phyloP scores from a whole-genome alignment of 53 echinoderm and acorn worm genomes.

The Luidia sarsii region DNA sequence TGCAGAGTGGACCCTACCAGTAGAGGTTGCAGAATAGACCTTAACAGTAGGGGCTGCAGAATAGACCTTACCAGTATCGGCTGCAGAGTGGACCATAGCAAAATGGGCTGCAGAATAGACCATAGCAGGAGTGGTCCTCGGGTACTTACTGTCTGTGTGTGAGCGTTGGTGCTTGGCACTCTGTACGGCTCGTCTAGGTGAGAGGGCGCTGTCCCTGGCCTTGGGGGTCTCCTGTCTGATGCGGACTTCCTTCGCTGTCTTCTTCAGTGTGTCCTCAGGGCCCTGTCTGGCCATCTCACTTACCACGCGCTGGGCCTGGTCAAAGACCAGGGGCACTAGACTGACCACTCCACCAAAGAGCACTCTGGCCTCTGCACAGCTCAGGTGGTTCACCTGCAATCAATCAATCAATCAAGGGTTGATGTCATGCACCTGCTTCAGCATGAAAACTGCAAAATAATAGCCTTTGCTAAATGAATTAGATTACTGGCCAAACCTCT shows the following conservation, averaged over 20 bases:
- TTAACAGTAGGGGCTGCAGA: too few relatives aligned
- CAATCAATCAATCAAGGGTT: too few relatives aligned
- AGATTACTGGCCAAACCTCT: too few relatives aligned
- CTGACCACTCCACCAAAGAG: conserved; percentile 92
- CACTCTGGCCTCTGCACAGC: conserved; percentile 90
- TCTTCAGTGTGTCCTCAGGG: neutral
- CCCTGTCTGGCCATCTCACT: conserved; percentile 42
- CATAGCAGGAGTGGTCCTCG: too few relatives aligned
- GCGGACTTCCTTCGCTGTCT: neutral
- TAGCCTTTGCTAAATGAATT: too few relatives aligned
- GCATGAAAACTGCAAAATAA: too few relatives aligned
- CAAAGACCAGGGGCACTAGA: conserved; percentile 82
- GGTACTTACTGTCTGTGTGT: conserved; percentile 85
- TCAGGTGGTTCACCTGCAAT: conserved; percentile 93
- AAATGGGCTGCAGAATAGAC: too few relatives aligned
- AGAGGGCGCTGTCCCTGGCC: conserved; percentile 60
- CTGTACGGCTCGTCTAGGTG: conserved; percentile 59
- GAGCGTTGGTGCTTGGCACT: conserved; percentile 80
- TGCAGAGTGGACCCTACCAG: too few relatives aligned
- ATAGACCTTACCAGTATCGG: too few relatives aligned
- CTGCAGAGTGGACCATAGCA: too few relatives aligned
- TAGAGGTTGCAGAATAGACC: too few relatives aligned
- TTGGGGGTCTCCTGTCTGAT: conserved; percentile 23
- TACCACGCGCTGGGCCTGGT: conserved; percentile 71
- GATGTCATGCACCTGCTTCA: too few relatives aligned